Percentiles rank a stretch among this genome's conserved stretches.
Evolutionary conservation across 2,888 invertebrate genomes (phyloP).

Genomic region (Chrysolina haemoptera): DNA sequence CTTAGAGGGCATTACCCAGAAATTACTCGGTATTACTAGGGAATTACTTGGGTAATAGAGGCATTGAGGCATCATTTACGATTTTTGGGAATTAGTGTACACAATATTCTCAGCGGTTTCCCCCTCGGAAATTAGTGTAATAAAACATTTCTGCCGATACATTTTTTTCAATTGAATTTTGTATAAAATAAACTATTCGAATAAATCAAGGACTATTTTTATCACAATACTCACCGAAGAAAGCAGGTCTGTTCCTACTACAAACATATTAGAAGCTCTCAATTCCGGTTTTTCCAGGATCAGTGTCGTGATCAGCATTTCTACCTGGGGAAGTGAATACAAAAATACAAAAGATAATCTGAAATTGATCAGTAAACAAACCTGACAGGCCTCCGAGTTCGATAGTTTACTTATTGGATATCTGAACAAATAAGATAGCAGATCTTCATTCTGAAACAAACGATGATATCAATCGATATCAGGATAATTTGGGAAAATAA

Average conservation of each 20-base stretch:
- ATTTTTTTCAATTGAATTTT: too few relatives aligned
- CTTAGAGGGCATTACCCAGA: too few relatives aligned
- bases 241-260: constrained; percentile 50
- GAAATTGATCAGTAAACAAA: constrained; percentile 32
- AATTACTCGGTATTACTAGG: too few relatives aligned
- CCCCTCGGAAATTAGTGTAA: too few relatives aligned
- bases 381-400: constrained; percentile 58
- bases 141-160: too few relatives aligned
- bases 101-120: too few relatives aligned
- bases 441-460: constrained; percentile 60
- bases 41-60: too few relatives aligned
- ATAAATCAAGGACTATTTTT: too few relatives aligned
- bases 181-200: too few relatives aligned
- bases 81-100: too few relatives aligned
- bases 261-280: constrained; percentile 53
- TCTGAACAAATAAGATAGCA: constrained; percentile 60
- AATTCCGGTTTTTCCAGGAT: constrained; percentile 50
- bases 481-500: background rate
- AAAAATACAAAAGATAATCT: background rate
- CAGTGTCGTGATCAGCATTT: constrained; percentile 52
- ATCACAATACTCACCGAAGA: constrained; percentile 57
- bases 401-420: constrained; percentile 60
- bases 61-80: too few relatives aligned
- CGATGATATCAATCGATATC: background rate
- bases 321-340: constrained; percentile 49